Evolutionary conservation across 2,888 invertebrate genomes (phyloP), one percentile per base, ranked within the genome.

Genomic region (Sinodicranocentrus sp.): DNA sequence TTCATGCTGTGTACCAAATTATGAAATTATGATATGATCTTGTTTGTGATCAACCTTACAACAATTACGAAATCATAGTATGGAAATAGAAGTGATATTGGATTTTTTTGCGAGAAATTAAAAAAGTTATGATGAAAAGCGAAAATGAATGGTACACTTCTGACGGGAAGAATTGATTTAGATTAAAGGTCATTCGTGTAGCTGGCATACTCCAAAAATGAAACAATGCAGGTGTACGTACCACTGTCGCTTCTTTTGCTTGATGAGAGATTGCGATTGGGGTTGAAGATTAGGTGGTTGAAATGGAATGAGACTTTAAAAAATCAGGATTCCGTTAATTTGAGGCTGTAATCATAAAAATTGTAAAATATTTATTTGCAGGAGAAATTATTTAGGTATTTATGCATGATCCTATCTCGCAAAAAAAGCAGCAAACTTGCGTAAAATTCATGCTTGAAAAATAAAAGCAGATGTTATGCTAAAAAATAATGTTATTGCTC

Each of bases 141-240:
- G 2, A 48, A 54, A 48, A n/a, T 48, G n/a, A n/a, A n/a, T 48
- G 15, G 48, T 57, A 54, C 19, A 21, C 25, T 57, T 57, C 17
- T 61, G 61, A 61, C 61, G 28, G 61, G n/a, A 61, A 61, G 8
- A 61, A 61, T 61, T 61, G 61, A 61, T 61, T 61, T 61, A 61
- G 61, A 61, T 61, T 61, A 61, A 61, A 61, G 61, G 61, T 61
- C 61, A 61, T n/a, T 48, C 15, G 48, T n/a, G 15, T 48, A n/a
- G 48, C 48, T 48, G 48, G 10, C 33, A 33, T 33, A 33, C 33
- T 33, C 33, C 33, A 33, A 33, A 33, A 33, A 3, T 10, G 5
- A 33, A 33, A 33, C 33, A 10, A 2, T 52, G 17, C 17, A 19
- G n/a, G n/a, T n/a, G 52, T n/a, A n/a, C n/a, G n/a, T n/a, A n/a